Evolutionary conservation across 1,140 invertebrate genomes (phyloP).

Genomic region (Euschistus heros): DNA sequence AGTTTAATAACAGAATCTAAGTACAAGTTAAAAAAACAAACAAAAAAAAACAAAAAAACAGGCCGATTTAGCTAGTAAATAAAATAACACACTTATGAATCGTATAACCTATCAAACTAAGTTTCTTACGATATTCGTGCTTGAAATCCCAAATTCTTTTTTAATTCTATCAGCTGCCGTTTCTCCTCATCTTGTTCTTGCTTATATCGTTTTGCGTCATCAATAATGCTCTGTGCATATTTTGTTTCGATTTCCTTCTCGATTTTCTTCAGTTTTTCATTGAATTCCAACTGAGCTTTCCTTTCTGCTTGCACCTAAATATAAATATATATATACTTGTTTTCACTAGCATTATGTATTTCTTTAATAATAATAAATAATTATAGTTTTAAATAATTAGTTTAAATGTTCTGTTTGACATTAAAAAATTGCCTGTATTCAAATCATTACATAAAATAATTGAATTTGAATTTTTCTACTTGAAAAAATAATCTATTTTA

Average conservation of each 20-base stretch:
- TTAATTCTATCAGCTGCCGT: conserved; percentile 18
- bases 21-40: not conserved
- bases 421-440: too few species aligned
- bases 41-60: not conserved
- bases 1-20: too few species aligned
- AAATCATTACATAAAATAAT: too few species aligned
- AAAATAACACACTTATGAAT: not conserved
- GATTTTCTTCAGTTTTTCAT: conserved; percentile 27
- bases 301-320: conserved; percentile 25
- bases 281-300: conserved; percentile 26
- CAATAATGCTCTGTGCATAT: conserved; percentile 24
- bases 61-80: not conserved
- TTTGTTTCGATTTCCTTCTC: conserved; percentile 25
- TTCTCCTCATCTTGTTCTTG: conserved; percentile 25
- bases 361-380: too few species aligned
- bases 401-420: too few species aligned
- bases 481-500: too few species aligned
- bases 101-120: not conserved
- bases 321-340: too few species aligned
- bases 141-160: conserved; percentile 24
- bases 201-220: conserved; percentile 25
- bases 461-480: too few species aligned
- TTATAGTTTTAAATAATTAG: too few species aligned
- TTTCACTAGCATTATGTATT: too few species aligned
- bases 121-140: conserved; percentile 9